Evolutionary conservation across 2,888 invertebrate genomes (phyloP), one percentile per base, ranked within the genome.

Genomic region (Nysson spinosus): DNA sequence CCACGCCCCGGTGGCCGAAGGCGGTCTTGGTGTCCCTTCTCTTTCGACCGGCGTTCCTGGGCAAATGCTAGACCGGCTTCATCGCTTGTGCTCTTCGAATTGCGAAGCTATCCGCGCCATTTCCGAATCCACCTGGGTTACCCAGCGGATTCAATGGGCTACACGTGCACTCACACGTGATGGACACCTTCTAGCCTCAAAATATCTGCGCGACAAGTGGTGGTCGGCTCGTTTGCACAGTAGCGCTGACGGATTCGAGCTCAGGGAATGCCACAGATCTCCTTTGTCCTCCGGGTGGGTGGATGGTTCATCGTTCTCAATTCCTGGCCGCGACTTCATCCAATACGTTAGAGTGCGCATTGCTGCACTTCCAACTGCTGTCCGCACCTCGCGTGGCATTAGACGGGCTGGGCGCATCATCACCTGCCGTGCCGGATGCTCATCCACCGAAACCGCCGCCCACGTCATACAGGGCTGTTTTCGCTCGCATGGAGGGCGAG

Each of bases 401-500:
- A 20, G 75, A 9, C 20, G 56, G 11, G 11, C 14, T n/a, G 9
- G n/a, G 9, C 1, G 3, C 9, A 11, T 7, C 32, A 32, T 22
- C 5, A n/a, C 7, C 46, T 85, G 84, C 55, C 77, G 84, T 20
- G 82, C 79, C 2, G 82, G 81, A 0, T 85, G 84, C 69, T 52
- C 42, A 49, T 65, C 69, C 0, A 67, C 64, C 39, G 83, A 86
- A 58, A 84, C 85, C 0, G 74, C 79, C 26, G 81, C 79, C 5
- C 84, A 84, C 46, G 52, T 79, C 11, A 72, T 83, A 24, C 85
- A 86, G 44, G 55, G 55, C 22, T 85, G 85, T 58, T 62, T 62
- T 34, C 42, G 83, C 30, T 86, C 85, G 0, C 84, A 86, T 63
- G 83, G 82, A 70, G 84, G 80, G 4, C 62, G 82, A 2, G 70